Evolutionary conservation across 1,140 invertebrate species (phyloP), one percentile per base, ranked within the genome.

Genomic region (Drosophila ficusphila): DNA sequence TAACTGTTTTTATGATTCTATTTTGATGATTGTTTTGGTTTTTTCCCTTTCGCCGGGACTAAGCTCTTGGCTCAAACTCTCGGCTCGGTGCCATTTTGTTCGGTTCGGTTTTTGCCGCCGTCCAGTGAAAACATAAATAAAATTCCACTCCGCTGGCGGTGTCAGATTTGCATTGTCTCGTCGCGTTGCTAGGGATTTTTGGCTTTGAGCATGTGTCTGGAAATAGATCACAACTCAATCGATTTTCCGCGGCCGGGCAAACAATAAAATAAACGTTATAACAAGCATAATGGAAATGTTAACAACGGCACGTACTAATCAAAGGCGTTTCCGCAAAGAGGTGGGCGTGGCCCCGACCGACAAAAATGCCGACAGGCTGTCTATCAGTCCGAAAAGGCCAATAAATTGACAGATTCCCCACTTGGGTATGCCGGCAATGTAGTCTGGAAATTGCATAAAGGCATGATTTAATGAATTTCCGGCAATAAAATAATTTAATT

Each of bases 401-500:
- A 54, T 81, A 44, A 57, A 70, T 42, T 44, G 48, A 60, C 48
- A 42, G 58, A 53, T 65, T 49, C 48, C 39, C 65, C 53, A 86
- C 67, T 81, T 86, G 12, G 49, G 54, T 57, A 76, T 73, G 67
- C 64, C 19, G 58, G 39, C 48, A 68, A 72, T 81, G 46, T 88
- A 36, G 47, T 39, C 47, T 46, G 60, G 68, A 85, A 79, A 75
- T 85, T 85, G 76, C 68, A 65, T 81, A 51, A 81, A 77, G 85
- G 64, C 68, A 70, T 65, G 76, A 81, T 83, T 83, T 78, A 82
- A 79, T 60, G 75, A 79, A 89, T 83, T 89, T 83, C 75, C 78
- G 79, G 78, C 65, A 79, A 89, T 89, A 89, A 83, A 78, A 88
- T 89, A 89, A 88, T 89, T 88, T 89, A 82, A 89, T 88, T 88